Conservation (phyloP, 2,888 invertebrate species). For the Aromia moschata region DNA sequence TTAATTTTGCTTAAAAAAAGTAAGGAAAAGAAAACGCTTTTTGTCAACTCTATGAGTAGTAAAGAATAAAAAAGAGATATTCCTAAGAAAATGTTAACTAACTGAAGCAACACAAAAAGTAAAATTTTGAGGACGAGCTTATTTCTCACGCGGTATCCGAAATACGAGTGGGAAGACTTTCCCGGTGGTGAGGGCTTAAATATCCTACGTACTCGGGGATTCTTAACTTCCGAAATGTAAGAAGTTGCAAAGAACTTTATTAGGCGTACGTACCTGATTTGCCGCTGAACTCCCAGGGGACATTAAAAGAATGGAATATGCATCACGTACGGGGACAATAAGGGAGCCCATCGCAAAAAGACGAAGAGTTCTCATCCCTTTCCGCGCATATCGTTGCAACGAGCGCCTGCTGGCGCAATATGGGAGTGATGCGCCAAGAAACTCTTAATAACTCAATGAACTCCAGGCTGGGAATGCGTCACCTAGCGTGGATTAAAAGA, state of each 20-base stretch:
- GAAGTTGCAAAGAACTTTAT: slow-evolving; percentile 44
- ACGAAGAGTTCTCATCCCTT: background rate
- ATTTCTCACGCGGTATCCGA: too few species aligned
- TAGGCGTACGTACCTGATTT: slow-evolving; percentile 47
- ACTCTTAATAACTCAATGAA: background rate
- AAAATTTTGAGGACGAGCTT: too few species aligned
- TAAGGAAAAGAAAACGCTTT: too few species aligned
- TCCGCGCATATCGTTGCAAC: background rate
- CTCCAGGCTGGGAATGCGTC: background rate
- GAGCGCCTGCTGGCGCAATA: slow-evolving; percentile 6
- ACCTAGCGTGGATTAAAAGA: background rate
- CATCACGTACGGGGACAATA: slow-evolving; percentile 20
- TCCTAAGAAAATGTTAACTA: too few species aligned
- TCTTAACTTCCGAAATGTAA: slow-evolving; percentile 38
- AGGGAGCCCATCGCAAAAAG: slow-evolving; percentile 11
- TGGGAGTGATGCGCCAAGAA: background rate
- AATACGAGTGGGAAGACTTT: slow-evolving; percentile 38
- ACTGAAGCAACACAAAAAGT: too few species aligned
- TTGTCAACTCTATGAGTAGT: too few species aligned
- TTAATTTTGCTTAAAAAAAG: too few species aligned
- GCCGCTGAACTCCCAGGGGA: slow-evolving; percentile 33
- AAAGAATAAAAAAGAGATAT: too few species aligned
- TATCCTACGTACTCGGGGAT: slow-evolving; percentile 38
- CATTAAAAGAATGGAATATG: slow-evolving; percentile 20
- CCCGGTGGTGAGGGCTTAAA: slow-evolving; percentile 36